phyloP scores from a whole-genome alignment of 1,140 invertebrate species.

The Meteorus sp. region DNA sequence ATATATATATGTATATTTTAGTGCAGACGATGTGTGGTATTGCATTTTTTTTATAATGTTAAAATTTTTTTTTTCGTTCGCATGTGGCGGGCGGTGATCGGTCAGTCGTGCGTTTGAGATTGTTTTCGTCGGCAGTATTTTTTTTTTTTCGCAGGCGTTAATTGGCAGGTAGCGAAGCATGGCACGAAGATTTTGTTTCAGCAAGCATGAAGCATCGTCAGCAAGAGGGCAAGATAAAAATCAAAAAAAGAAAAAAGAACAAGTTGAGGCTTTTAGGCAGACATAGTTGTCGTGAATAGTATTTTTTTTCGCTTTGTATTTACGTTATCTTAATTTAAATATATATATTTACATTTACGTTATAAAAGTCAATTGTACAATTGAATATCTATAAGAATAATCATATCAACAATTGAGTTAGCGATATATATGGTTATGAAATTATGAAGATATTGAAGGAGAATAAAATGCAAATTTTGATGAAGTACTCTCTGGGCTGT shows the following conservation, averaged over 20 bases:
- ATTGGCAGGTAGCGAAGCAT: conserved; percentile 62
- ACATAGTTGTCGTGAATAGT: conserved; percentile 39
- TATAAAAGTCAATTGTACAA: conserved; percentile 23
- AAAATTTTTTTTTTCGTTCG: conserved; percentile 27
- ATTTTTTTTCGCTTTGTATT: conserved; percentile 27
- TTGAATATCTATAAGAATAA: conserved; percentile 7
- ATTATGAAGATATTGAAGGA: too few relatives aligned
- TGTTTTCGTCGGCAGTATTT: conserved; percentile 34
- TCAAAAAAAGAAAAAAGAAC: conserved; percentile 60
- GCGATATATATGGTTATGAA: too few relatives aligned
- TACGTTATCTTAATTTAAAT: conserved; percentile 30
- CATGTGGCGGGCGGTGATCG: conserved; percentile 29
- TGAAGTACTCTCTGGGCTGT: too few relatives aligned
- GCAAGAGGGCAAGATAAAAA: conserved; percentile 62
- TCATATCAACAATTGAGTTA: background rate
- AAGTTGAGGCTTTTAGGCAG: conserved; percentile 54
- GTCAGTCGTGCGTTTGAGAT: conserved; percentile 40
- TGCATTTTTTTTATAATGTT: conserved; percentile 31
- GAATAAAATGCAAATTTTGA: too few relatives aligned
- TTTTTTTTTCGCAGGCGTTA: conserved; percentile 53
- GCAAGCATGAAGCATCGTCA: conserved; percentile 63
- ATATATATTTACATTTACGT: conserved; percentile 21
- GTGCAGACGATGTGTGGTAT: conserved; percentile 33
- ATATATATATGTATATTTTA: too few relatives aligned
- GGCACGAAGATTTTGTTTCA: conserved; percentile 57